Evolutionary conservation across 1,140 invertebrate genomes (phyloP).

Genomic region (Tetraneura akinire): DNA sequence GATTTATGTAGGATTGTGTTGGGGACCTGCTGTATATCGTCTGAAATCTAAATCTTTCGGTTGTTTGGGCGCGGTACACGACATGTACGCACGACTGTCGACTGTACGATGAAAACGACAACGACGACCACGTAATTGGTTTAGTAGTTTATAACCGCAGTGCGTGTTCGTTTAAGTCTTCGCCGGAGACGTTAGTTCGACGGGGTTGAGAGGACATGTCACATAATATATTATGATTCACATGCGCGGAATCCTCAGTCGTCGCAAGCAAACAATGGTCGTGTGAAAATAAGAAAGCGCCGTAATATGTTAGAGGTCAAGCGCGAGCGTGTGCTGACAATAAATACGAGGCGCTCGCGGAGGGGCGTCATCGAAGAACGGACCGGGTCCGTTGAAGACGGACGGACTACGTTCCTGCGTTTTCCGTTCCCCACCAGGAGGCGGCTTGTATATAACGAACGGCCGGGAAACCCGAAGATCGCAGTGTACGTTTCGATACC

Average conservation of each 20-base stretch:
- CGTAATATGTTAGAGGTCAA: slow-evolving; percentile 1
- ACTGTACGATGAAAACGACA: neutral
- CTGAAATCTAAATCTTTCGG: no score
- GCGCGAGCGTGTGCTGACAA: neutral
- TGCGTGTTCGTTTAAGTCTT: no score
- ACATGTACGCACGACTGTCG: no score
- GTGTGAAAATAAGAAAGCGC: neutral
- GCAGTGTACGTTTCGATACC: neutral
- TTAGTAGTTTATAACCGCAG: no score
- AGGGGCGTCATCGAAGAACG: neutral
- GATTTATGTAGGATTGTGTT: no score
- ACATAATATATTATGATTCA: neutral
- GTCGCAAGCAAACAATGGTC: neutral
- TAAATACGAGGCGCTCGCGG: neutral
- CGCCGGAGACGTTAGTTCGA: neutral
- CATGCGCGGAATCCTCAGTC: neutral
- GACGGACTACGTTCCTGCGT: neutral
- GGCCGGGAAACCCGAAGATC: neutral
- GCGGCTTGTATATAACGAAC: neutral
- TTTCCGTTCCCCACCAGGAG: neutral
- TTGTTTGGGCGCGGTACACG: no score
- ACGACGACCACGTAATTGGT: neutral
- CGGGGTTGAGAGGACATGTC: neutral
- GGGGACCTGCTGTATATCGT: no score
- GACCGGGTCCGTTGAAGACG: no score